These are phyloP conservation scores for Monarcha castaneiventris DNA, from an alignment of 2,113 vertebrate genomes.

Conservation along the genomic window DNA sequence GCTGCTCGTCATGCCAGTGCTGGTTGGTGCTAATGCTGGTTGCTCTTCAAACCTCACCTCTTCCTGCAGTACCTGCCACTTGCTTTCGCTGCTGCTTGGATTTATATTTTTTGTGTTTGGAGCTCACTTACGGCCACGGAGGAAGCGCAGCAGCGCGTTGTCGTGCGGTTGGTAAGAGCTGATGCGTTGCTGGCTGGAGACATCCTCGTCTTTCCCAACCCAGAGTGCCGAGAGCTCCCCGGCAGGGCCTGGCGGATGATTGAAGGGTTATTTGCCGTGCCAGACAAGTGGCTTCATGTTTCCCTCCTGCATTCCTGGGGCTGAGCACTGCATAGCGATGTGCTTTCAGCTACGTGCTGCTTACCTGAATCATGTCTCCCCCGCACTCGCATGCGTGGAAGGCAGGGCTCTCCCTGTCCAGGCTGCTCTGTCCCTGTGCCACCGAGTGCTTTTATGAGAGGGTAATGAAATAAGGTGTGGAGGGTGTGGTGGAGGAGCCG, in stretches of 20 bases:
- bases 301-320: slow-evolving; percentile 30
- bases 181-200: not conserved
- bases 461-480: not conserved
- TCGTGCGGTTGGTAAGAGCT: accelerated
- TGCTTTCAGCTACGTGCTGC: not conserved
- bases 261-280: slow-evolving; percentile 22
- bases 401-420: not conserved
- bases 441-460: not conserved
- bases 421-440: not conserved
- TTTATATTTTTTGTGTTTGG: not conserved
- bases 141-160: accelerated
- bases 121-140: accelerated
- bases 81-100: not conserved
- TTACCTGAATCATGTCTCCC: not conserved
- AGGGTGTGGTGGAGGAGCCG: not conserved
- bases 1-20: accelerated
- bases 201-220: not conserved
- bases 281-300: slow-evolving; percentile 63
- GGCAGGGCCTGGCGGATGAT: not conserved
- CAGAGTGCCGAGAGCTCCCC: not conserved
- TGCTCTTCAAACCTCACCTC: not conserved
- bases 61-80: accelerated
- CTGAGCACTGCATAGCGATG: not conserved
- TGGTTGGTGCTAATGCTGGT: not conserved
- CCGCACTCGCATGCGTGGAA: not conserved